Conservation (phyloP, 2,888 invertebrate genomes). For the Campaea margaritaria region DNA sequence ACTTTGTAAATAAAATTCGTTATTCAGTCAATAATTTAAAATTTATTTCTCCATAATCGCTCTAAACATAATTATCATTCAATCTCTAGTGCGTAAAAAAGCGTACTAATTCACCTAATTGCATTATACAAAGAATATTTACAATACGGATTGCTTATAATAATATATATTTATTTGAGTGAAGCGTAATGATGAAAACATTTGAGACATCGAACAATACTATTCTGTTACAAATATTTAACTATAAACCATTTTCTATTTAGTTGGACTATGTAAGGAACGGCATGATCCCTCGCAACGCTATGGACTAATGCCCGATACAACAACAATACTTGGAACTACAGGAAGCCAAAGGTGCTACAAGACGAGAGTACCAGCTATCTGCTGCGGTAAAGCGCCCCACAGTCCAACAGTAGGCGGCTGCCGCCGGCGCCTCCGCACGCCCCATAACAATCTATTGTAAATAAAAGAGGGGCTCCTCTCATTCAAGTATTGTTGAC, state of each 20-base stretch:
- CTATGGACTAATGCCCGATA: background rate
- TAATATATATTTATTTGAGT: constrained; percentile 39
- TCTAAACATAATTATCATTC: constrained; percentile 62
- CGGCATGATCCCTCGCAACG: constrained; percentile 3
- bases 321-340: constrained; percentile 1
- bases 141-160: constrained; percentile 50
- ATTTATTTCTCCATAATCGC: constrained; percentile 62
- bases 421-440: too few species aligned
- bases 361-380: too few species aligned
- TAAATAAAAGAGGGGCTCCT: too few species aligned
- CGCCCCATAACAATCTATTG: too few species aligned
- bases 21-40: constrained; percentile 77
- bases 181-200: constrained; percentile 43
- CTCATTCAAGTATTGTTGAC: background rate
- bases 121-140: constrained; percentile 63
- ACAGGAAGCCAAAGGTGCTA: too few species aligned
- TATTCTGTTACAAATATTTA: constrained; percentile 18
- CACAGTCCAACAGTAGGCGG: too few species aligned
- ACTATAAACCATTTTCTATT: constrained; percentile 8
- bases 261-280: constrained; percentile 1
- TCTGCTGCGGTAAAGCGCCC: background rate
- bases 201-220: constrained; percentile 29
- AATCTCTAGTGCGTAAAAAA: constrained; percentile 69
- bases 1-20: constrained; percentile 25
- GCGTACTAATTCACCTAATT: constrained; percentile 68